phyloP scores from a whole-genome alignment of 1,140 invertebrate species.

The Bombus confusus region DNA sequence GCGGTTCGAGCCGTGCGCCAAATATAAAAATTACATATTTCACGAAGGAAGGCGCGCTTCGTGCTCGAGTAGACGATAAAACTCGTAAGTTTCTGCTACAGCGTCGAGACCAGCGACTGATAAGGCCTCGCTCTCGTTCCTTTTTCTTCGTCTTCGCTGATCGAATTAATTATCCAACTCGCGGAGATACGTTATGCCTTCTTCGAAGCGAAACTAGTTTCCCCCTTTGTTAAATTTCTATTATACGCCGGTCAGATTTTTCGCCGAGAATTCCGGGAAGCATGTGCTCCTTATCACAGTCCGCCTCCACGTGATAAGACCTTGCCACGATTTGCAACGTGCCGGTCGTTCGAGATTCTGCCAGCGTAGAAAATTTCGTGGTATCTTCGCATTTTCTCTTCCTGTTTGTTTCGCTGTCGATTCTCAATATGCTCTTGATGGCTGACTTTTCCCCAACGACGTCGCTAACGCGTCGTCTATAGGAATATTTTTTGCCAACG shows the following conservation, averaged over 20 bases:
- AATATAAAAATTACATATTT: slow-evolving; percentile 68
- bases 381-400: neutral
- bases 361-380: neutral
- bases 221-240: slow-evolving; percentile 46
- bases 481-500: neutral
- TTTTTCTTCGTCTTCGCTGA: neutral
- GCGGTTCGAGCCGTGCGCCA: slow-evolving; percentile 35
- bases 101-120: slow-evolving; percentile 31
- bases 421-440: neutral
- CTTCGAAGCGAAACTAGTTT: slow-evolving; percentile 40
- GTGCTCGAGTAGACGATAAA: slow-evolving; percentile 33
- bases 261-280: slow-evolving; percentile 54
- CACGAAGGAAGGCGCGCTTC: slow-evolving; percentile 27
- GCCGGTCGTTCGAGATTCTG: neutral
- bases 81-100: neutral
- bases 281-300: slow-evolving; percentile 48
- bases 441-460: no score
- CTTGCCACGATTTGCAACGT: slow-evolving; percentile 20
- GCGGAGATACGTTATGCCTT: neutral
- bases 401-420: neutral
- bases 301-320: slow-evolving; percentile 56
- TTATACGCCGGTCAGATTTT: slow-evolving; percentile 22
- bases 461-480: no score
- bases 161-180: slow-evolving; percentile 44
- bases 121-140: neutral